phyloP scores from a whole-genome alignment of 1,140 invertebrate species.

The Aleiodes sp. region DNA sequence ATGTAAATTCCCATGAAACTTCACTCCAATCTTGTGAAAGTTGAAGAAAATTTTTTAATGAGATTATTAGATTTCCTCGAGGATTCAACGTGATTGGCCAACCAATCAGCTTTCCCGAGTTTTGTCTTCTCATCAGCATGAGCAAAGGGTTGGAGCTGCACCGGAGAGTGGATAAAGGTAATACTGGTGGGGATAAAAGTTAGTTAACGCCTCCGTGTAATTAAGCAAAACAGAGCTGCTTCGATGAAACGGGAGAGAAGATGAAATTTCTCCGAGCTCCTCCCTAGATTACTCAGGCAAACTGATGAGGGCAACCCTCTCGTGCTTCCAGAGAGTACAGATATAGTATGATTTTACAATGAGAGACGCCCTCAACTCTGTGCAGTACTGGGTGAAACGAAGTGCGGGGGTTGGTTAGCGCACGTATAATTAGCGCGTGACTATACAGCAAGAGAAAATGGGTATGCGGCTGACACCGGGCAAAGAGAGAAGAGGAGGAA shows the following conservation, averaged over 20 bases:
- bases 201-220: constrained; percentile 42
- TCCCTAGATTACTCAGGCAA: constrained; percentile 22
- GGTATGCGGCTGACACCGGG: constrained; percentile 16
- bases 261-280: constrained; percentile 24
- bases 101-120: constrained; percentile 27
- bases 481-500: neutral
- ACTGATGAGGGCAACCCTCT: constrained; percentile 2
- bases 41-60: neutral
- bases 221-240: constrained; percentile 38
- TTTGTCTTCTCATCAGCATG: constrained; percentile 16
- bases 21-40: neutral
- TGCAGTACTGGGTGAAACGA: neutral
- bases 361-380: neutral
- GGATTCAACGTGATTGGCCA: constrained; percentile 27
- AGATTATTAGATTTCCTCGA: neutral
- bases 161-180: neutral
- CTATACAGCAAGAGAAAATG: constrained; percentile 20
- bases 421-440: constrained; percentile 41
- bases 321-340: constrained; percentile 4
- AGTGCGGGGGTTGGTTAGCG: constrained; percentile 35
- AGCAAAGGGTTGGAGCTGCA: constrained; percentile 29
- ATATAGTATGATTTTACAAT: neutral
- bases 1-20: constrained; percentile 11
- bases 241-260: neutral
- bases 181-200: constrained; percentile 25